Percentiles rank a stretch among this genome's conserved stretches.
These are phyloP conservation scores for Dromiciops gliroides DNA, from an alignment of 2,113 vertebrate genomes.

Conservation along the genomic window DNA sequence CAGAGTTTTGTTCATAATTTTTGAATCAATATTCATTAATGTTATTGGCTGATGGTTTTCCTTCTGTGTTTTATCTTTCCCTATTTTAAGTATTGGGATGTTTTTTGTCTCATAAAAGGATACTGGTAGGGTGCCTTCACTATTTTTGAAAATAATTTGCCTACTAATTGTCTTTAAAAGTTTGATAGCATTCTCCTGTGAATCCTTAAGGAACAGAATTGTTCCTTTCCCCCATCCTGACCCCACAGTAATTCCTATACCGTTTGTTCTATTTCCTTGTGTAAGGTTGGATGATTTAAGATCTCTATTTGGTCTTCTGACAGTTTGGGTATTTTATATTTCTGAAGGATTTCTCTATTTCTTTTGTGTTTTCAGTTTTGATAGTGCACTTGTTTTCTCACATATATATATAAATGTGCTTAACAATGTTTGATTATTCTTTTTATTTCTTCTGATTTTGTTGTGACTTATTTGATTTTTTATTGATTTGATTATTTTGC, in stretches of 20 bases:
- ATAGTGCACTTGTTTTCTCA: background rate
- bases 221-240: too few species aligned
- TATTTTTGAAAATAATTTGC: background rate
- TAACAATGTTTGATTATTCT: background rate
- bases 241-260: background rate
- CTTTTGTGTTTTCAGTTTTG: background rate
- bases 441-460: background rate
- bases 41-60: too few species aligned
- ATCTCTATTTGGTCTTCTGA: background rate
- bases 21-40: background rate
- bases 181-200: background rate
- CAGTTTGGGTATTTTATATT: background rate
- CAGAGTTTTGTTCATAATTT: background rate
- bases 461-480: background rate
- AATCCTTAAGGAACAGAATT: background rate
- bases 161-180: background rate
- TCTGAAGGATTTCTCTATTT: background rate
- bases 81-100: background rate
- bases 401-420: background rate
- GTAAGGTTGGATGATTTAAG: background rate
- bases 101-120: background rate
- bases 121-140: background rate
- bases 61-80: background rate
- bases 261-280: background rate
- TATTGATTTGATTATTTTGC: background rate